Base-by-base conservation (phyloP, 1,140 invertebrate genomes). In the Euschistus heros region DNA sequence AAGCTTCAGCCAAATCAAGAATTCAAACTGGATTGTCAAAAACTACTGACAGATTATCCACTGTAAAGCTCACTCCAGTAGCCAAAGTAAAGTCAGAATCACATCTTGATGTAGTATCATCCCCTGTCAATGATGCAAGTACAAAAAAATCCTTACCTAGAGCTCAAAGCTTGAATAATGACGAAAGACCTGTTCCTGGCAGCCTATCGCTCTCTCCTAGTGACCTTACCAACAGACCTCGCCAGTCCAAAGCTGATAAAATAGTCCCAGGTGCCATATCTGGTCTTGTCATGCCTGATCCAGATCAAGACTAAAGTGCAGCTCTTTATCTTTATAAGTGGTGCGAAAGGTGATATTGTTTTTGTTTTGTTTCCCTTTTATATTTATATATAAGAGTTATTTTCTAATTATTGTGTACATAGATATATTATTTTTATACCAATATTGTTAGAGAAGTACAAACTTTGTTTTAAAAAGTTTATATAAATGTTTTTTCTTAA, bases 1-100 rank as follows among this genome's bases (percentile, higher is more conserved):
- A 63, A 63, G 62, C 62, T 13, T 30, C 24, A 6, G 62, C 62
- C 24, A 63, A 63, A 50, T 27, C 62, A 8, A 42, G 30, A 63
- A 63, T 63, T 17, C 6, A 5, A n/a, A 47, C 62, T 20, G 20
- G 37, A 24, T 26, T 18, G 13, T 24, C 15, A 13, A 20, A n/a
- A 37, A 18, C 37, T n/a, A 14, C 37, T 6, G n/a, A 50, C 2
- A 50, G 17, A 50, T n/a, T 13, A 2, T 7, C n/a, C 0, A 13
- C n/a, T 50, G 47, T 5, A 0, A 20, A 50, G 10, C n/a, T 5
- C 1, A 18, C 22, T 50, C 47, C 47, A 6, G n/a, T 50, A 6
- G 10, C 47, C n/a, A 37, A 37, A 37, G 33, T 37, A 37, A 37
- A 37, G 5, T 50, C 47, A 20, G 47, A 50, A 50, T 22, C 47